These are phyloP conservation scores for Rhogogaster chlorosoma DNA, from an alignment of 2,888 invertebrate species.

Conservation along the genomic window DNA sequence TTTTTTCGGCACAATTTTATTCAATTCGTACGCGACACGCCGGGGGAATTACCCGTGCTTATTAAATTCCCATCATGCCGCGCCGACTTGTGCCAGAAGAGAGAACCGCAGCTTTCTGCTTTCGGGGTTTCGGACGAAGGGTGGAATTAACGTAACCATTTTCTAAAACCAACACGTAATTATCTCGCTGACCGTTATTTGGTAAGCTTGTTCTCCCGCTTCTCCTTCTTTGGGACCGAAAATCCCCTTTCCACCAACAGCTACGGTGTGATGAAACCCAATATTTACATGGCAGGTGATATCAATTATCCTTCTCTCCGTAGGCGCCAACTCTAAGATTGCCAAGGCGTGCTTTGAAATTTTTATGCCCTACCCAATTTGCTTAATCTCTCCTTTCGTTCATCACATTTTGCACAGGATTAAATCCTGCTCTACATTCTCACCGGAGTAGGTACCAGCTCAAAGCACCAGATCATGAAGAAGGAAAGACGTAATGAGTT, in stretches of 20 bases:
- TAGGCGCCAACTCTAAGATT: constrained; percentile 63
- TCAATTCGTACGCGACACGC: constrained; percentile 16
- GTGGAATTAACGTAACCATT: constrained; percentile 72
- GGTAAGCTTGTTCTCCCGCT: constrained; percentile 60
- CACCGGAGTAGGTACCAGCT: too few species aligned
- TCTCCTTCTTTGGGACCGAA: constrained; percentile 57
- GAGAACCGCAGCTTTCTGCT: neutral
- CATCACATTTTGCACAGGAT: neutral
- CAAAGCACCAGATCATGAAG: neutral
- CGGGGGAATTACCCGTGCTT: neutral
- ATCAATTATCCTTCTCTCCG: constrained; percentile 71
- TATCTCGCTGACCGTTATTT: constrained; percentile 74
- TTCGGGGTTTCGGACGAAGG: constrained; percentile 52
- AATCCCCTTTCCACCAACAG: constrained; percentile 51
- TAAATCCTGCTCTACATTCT: neutral
- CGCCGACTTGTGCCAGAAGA: neutral
- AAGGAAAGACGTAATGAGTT: neutral
- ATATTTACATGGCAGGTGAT: constrained; percentile 77
- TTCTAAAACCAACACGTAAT: constrained; percentile 78
- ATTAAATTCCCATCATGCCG: constrained; percentile 46
- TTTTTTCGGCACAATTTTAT: neutral
- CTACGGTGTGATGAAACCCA: constrained; percentile 62
- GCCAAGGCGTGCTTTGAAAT: constrained; percentile 37
- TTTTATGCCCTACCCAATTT: constrained; percentile 30
- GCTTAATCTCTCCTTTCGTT: neutral